Conservation (phyloP, 2,797 vertebrate species). For the Odontamblyopus rebecca region DNA sequence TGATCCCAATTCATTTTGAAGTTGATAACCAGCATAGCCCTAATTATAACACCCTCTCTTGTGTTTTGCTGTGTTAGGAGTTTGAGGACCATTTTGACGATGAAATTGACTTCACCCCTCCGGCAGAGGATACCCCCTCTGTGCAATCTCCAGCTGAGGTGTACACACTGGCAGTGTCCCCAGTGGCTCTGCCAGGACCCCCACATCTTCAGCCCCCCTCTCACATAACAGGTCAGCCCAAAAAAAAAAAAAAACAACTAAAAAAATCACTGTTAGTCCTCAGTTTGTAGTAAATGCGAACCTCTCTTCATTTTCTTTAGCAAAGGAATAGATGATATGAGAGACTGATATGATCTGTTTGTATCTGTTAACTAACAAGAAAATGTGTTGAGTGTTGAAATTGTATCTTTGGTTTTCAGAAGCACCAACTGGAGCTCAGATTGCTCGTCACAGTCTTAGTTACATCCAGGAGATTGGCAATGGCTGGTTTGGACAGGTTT, state of each 20-base stretch:
- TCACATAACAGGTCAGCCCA: conserved; percentile 65
- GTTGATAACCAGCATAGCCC: not conserved
- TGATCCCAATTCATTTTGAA: not conserved
- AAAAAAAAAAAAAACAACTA: not conserved
- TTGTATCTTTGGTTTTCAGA: conserved; percentile 70
- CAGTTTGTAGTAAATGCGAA: not conserved
- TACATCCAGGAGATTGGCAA: conserved; percentile 97
- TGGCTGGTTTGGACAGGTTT: conserved; percentile 98
- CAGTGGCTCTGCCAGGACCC: conserved; percentile 85
- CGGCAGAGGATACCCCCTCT: conserved; percentile 96
- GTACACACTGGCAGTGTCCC: conserved; percentile 94
- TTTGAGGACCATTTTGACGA: conserved; percentile 98
- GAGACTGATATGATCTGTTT: not conserved
- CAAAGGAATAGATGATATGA: not conserved
- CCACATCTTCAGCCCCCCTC: conserved; percentile 86
- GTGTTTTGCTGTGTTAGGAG: conserved; percentile 74
- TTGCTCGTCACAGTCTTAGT: conserved; percentile 91
- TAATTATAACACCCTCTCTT: not conserved
- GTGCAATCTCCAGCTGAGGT: conserved; percentile 94
- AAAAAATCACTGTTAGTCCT: not conserved
- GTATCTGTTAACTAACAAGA: not conserved
- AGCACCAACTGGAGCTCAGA: conserved; percentile 81
- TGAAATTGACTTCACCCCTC: conserved; percentile 96
- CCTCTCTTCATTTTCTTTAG: not conserved
- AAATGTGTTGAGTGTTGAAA: not conserved